Evolutionary conservation across 2,113 vertebrate species (phyloP), one percentile per base, ranked within the genome.

Genomic region (Sphaerodactylus townsendi): DNA sequence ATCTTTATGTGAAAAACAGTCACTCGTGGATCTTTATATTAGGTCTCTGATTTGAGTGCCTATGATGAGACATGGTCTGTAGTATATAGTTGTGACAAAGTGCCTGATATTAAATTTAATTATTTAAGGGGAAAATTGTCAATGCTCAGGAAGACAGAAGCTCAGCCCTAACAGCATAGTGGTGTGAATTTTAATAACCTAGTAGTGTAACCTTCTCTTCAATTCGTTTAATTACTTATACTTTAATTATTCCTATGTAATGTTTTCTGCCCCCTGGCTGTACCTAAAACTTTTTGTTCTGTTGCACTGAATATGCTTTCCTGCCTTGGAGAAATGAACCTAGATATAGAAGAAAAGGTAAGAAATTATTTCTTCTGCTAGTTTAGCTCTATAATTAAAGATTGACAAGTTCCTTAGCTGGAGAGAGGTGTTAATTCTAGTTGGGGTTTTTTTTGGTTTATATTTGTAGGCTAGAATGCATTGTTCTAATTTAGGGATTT

Each of bases 211-310:
- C 39, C 77, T 65, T 65, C 59, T 66, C 77, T 70, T 81, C 48
- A 53, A 25, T 39, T 69, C 35, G 66, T 79, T 80, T 30, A 78
- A 48, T 70, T 70, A 70, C 33, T 53, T 79, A 7, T 33, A 14
- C 28, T 66, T 81, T 71, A 70, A 71, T 41, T 33, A 81, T 23
- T 15, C 62, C 64, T 50, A 41, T 71, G 59, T 71, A 39, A 14
- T 81, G 10, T 70, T 81, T 68, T 68, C 33, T 70, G 4, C 44
- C 13, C 35, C 15, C 4, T 71, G 66, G 25, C 25, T 87, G 75
- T 83, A 83, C 88, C 73, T 73, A 73, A 65, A 70, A 59, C 37
- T 33, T 91, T 89, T 88, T 30, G 10, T 77, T 14, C 28, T 15
- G 33, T 44, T 64, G 50, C 90, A 86, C 44, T 3, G 1, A 77